These are phyloP conservation scores for Colossoma macropomum DNA, from an alignment of 2,113 vertebrate species.

Conservation along the genomic window DNA sequence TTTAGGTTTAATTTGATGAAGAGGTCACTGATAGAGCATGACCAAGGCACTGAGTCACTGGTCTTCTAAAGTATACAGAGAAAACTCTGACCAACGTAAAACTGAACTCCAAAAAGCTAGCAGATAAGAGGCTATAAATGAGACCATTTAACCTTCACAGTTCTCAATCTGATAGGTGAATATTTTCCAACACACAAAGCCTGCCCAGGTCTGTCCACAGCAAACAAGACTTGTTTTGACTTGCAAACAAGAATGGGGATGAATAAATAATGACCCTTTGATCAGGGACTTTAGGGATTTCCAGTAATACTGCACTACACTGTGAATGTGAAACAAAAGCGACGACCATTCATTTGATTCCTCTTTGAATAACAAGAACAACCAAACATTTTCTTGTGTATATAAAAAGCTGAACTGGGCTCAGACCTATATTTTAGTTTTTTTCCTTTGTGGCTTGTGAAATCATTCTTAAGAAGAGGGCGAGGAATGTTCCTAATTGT, in stretches of 20 bases:
- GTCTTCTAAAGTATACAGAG: background rate
- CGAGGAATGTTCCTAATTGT: background rate
- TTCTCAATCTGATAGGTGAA: constrained; percentile 62
- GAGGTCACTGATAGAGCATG: background rate
- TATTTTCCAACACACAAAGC: constrained; percentile 60
- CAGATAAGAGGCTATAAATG: background rate
- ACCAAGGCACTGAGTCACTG: background rate
- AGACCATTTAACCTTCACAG: constrained; percentile 51
- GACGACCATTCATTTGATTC: background rate
- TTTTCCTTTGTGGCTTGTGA: constrained; percentile 22
- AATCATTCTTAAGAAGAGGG: background rate
- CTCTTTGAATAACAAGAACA: background rate
- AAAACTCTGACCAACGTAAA: background rate
- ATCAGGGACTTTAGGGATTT: constrained; percentile 14
- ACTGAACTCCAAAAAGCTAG: background rate
- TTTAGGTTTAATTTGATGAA: background rate
- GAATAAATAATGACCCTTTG: constrained; percentile 69
- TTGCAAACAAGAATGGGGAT: constrained; percentile 64
- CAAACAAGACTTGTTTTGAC: background rate
- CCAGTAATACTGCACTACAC: constrained; percentile 10
- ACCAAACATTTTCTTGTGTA: background rate
- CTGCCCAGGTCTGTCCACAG: constrained; percentile 55
- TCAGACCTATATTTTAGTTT: background rate
- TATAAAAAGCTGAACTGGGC: background rate
- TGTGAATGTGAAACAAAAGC: constrained; percentile 11